Evolutionary conservation across 2,113 vertebrate genomes (phyloP).

Genomic region (Condylura cristata): DNA sequence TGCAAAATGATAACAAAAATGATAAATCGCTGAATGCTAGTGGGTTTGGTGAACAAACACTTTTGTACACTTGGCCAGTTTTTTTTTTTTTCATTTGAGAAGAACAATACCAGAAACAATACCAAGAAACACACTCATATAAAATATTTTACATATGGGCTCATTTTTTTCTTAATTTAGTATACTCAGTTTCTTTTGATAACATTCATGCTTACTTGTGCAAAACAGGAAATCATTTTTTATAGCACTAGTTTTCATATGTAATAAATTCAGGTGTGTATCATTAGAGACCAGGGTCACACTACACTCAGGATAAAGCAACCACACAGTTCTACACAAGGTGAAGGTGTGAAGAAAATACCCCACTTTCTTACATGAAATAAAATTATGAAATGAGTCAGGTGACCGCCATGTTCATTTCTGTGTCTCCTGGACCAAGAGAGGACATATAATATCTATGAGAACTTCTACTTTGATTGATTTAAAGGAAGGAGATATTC

Average conservation of each 20-base stretch:
- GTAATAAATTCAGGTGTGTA: conserved; percentile 15
- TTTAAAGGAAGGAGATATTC: not conserved
- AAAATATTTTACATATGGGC: not conserved
- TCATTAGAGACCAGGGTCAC: not conserved
- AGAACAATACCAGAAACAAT: not conserved
- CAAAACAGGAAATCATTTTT: conserved; percentile 50
- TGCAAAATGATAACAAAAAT: not conserved
- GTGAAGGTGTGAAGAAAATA: not conserved
- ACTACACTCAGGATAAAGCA: conserved; percentile 2
- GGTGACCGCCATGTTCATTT: not conserved
- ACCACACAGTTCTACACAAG: not conserved
- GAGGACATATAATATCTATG: not conserved
- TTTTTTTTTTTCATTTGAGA: not conserved
- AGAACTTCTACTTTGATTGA: not conserved
- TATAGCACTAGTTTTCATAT: not conserved
- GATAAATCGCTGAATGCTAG: not conserved
- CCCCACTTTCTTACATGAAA: not conserved
- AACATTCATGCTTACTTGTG: conserved; percentile 40
- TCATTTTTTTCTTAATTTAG: not conserved
- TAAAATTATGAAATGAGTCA: not conserved
- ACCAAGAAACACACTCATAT: not conserved
- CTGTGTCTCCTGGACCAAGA: not conserved
- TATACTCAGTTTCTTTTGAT: conserved; percentile 28
- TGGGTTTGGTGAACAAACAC: not conserved
- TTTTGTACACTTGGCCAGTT: not conserved